A percentile compares a stretch with the other conserved stretches of the same genome.
Conservation (phyloP, 2,797 vertebrate species). For the Lindbergichthys nudifrons region DNA sequence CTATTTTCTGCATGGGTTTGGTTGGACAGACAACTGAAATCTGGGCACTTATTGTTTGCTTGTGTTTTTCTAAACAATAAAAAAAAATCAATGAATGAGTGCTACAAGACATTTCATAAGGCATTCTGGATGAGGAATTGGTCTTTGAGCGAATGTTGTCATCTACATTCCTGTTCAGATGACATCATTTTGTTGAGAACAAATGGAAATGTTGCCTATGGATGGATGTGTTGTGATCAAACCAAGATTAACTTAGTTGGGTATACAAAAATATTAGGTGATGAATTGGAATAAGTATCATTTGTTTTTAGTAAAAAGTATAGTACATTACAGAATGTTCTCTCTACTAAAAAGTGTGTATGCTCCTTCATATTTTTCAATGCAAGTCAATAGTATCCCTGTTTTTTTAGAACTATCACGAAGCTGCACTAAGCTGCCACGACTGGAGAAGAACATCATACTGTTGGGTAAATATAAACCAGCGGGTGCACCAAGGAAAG, state of each 20-base stretch:
- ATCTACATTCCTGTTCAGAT: background rate
- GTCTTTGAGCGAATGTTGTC: no score
- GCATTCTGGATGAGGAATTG: background rate
- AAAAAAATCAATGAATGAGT: background rate
- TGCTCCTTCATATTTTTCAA: background rate
- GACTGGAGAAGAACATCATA: constrained; percentile 14
- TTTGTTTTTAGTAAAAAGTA: background rate
- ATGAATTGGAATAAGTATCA: background rate
- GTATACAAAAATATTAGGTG: background rate
- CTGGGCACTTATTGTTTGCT: no score
- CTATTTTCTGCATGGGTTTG: no score
- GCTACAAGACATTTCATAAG: fast-evolving
- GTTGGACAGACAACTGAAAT: no score
- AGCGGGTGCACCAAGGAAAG: constrained; percentile 18
- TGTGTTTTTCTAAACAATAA: no score
- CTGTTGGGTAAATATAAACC: constrained; percentile 51
- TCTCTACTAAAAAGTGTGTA: background rate
- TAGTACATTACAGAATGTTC: background rate
- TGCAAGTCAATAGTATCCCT: no score
- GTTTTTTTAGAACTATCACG: no score
- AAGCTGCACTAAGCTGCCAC: constrained; percentile 28
- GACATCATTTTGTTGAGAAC: background rate
- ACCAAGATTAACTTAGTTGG: background rate
- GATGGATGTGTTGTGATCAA: background rate
- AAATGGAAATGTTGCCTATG: background rate